phyloP scores from a whole-genome alignment of 2,888 invertebrate species.

The Flexamia atlantica region DNA sequence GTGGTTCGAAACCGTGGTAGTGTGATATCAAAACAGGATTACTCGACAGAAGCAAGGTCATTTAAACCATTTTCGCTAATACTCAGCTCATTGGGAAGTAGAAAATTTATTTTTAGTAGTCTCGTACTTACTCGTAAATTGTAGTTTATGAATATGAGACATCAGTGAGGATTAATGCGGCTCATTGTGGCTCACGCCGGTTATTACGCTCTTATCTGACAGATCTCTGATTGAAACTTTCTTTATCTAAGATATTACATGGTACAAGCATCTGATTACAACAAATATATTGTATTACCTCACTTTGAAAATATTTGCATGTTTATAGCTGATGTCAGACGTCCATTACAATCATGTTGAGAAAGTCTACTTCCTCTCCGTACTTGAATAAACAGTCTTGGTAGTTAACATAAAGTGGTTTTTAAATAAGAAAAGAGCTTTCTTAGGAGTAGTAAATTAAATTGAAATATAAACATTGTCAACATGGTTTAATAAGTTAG shows the following conservation, averaged over 20 bases:
- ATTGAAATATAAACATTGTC: neutral
- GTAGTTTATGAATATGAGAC: constrained; percentile 2
- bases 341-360: constrained; percentile 6
- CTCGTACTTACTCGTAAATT: constrained; percentile 13
- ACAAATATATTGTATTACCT: constrained; percentile 29
- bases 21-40: neutral
- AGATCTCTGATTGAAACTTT: constrained; percentile 36
- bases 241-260: constrained; percentile 43
- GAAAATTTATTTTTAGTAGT: constrained; percentile 3
- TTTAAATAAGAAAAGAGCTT: neutral
- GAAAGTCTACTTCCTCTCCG: constrained; percentile 2
- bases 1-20: neutral
- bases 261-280: constrained; percentile 17
- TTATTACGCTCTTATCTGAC: constrained; percentile 23
- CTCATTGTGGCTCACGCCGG: neutral
- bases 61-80: too few relatives aligned
- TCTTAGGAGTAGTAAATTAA: neutral
- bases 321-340: constrained; percentile 29
- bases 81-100: too few relatives aligned
- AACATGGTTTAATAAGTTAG: too few relatives aligned
- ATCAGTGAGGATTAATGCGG: neutral
- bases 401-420: neutral
- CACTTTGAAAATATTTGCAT: constrained; percentile 47
- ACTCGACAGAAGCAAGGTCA: too few relatives aligned
- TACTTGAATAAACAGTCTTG: neutral